Evolutionary conservation across 1,140 invertebrate genomes (phyloP).

Genomic region (Neotoxoptera formosana): DNA sequence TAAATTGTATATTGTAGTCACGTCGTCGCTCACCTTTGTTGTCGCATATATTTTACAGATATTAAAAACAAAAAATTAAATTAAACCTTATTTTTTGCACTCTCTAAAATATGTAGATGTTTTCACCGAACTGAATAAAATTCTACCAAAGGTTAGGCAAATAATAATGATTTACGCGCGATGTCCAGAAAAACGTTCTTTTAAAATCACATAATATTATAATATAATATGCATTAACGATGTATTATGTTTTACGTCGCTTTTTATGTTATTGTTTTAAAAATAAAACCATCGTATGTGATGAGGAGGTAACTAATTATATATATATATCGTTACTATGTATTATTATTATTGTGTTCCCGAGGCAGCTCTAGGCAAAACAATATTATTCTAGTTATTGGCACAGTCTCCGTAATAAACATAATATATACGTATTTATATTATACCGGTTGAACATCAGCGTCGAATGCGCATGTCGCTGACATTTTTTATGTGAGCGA

Average conservation of each 20-base stretch:
- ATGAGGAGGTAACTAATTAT: not conserved
- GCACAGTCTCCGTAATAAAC: not conserved
- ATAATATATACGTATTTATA: not conserved
- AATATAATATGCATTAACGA: not conserved
- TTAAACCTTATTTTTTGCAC: not conserved
- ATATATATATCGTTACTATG: too few relatives aligned
- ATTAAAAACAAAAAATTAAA: conserved; percentile 3
- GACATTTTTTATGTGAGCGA: not conserved
- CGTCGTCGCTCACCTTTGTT: not conserved
- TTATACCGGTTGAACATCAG: not conserved
- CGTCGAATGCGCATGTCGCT: not conserved
- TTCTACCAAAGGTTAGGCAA: not conserved
- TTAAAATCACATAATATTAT: not conserved
- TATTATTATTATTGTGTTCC: not conserved
- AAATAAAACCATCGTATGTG: not conserved
- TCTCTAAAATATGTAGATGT: not conserved
- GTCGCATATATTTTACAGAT: not conserved
- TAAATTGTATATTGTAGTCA: not conserved
- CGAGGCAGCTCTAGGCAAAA: not conserved
- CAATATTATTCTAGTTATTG: not conserved
- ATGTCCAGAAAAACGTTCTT: not conserved
- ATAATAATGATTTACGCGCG: not conserved
- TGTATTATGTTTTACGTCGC: not conserved
- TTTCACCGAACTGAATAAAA: not conserved
- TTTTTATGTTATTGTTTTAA: not conserved